Evolutionary conservation across 2,888 invertebrate genomes (phyloP).

Genomic region (Heliconius cydno): DNA sequence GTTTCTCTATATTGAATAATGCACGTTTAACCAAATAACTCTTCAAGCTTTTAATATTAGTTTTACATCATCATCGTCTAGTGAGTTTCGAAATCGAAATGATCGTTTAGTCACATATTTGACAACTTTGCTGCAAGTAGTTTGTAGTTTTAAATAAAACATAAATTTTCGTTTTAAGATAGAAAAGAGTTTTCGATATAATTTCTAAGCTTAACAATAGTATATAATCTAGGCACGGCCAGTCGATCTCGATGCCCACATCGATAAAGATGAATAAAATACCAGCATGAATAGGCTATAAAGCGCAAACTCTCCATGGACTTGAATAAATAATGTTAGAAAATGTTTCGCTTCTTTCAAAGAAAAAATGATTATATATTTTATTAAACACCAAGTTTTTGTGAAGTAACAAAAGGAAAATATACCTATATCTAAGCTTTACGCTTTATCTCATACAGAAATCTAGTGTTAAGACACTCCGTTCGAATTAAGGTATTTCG

Average conservation of each 20-base stretch:
- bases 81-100: too few relatives aligned
- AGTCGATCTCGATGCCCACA: constrained; percentile 5
- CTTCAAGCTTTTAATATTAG: too few relatives aligned
- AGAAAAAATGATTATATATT: constrained; percentile 6
- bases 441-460: too few relatives aligned
- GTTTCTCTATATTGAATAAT: too few relatives aligned
- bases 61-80: too few relatives aligned
- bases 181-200: neutral
- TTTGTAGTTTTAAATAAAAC: neutral
- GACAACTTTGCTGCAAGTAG: too few relatives aligned
- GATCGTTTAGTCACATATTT: too few relatives aligned
- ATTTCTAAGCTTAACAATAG: neutral
- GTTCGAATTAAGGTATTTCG: too few relatives aligned
- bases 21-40: too few relatives aligned
- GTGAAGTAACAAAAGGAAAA: neutral
- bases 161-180: too few relatives aligned
- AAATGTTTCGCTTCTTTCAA: constrained; percentile 5
- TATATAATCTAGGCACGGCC: neutral
- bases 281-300: constrained; percentile 22
- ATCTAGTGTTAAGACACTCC: too few relatives aligned
- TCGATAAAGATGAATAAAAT: constrained; percentile 22
- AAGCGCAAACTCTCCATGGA: constrained; percentile 21
- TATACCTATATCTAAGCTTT: too few relatives aligned
- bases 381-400: neutral
- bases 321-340: constrained; percentile 20